Percentiles rank a stretch among this genome's conserved stretches.
Evolutionary conservation across 2,113 vertebrate genomes (phyloP).

Genomic region (Pipa parva): DNA sequence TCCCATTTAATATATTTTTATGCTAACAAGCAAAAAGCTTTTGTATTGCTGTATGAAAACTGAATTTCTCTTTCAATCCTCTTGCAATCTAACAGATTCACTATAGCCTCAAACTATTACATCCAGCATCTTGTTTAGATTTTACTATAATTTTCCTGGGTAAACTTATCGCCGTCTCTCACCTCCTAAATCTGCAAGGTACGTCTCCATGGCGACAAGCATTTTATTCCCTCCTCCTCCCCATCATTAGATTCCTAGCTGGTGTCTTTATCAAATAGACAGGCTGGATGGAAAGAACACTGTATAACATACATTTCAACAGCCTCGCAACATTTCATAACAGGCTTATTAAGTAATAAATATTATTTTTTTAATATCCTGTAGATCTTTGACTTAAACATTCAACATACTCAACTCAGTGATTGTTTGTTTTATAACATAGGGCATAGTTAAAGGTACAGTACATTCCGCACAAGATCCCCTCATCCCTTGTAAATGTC

Average conservation of each 20-base stretch:
- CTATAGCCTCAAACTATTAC: not conserved
- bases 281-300: constrained; percentile 4
- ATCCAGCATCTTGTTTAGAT: not conserved
- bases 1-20: no score
- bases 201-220: constrained; percentile 28
- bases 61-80: not conserved
- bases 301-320: constrained; percentile 13
- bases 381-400: no score
- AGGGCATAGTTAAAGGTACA: no score
- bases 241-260: constrained; percentile 7
- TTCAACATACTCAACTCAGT: no score
- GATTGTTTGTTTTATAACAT: no score
- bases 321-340: not conserved
- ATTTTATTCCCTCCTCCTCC: constrained; percentile 1
- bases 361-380: no score
- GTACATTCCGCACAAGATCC: no score
- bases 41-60: not conserved
- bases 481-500: no score
- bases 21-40: no score
- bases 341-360: not conserved
- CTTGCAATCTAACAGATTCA: not conserved
- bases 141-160: not conserved
- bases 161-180: constrained; percentile 16
- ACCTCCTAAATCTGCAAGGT: constrained; percentile 27
- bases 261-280: constrained; percentile 5